Percentiles rank a stretch among this genome's conserved stretches.
Evolutionary conservation across 1,140 invertebrate genomes (phyloP).

Genomic region (Dinothrombium tinctorium): DNA sequence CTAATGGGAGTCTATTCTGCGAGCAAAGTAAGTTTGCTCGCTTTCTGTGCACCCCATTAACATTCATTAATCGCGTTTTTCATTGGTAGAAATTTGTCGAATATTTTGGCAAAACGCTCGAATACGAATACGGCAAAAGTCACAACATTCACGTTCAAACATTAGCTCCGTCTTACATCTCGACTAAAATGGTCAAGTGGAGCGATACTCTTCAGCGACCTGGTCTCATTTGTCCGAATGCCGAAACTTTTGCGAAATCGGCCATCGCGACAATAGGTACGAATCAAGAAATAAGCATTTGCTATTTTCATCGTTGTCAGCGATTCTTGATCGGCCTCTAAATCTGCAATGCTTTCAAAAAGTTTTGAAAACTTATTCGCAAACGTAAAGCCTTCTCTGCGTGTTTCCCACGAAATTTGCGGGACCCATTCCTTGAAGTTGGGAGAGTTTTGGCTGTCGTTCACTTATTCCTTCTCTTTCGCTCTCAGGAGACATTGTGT

Average conservation of each 20-base stretch:
- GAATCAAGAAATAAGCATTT: too few relatives aligned
- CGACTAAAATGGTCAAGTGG: constrained; percentile 69
- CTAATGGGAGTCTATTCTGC: constrained; percentile 72
- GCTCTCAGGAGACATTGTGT: too few relatives aligned
- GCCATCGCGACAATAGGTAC: constrained; percentile 55
- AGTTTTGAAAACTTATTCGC: too few relatives aligned
- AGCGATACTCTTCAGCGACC: constrained; percentile 42
- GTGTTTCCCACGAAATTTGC: too few relatives aligned
- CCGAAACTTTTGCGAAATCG: constrained; percentile 42
- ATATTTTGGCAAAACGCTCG: constrained; percentile 29
- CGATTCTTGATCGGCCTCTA: too few relatives aligned
- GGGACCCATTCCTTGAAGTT: too few relatives aligned
- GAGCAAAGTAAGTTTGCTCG: constrained; percentile 36
- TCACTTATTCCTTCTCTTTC: too few relatives aligned
- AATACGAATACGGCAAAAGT: constrained; percentile 42
- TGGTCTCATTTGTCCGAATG: constrained; percentile 48
- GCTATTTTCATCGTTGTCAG: too few relatives aligned
- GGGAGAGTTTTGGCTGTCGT: too few relatives aligned
- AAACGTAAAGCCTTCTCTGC: too few relatives aligned
- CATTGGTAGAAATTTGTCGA: constrained; percentile 11
- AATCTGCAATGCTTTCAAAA: too few relatives aligned
- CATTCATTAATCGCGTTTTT: neutral
- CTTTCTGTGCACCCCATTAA: neutral
- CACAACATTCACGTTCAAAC: constrained; percentile 57
- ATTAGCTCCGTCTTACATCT: constrained; percentile 57